Conservation (phyloP, 1,140 invertebrate genomes). For the Hydropsyche tenuis region DNA sequence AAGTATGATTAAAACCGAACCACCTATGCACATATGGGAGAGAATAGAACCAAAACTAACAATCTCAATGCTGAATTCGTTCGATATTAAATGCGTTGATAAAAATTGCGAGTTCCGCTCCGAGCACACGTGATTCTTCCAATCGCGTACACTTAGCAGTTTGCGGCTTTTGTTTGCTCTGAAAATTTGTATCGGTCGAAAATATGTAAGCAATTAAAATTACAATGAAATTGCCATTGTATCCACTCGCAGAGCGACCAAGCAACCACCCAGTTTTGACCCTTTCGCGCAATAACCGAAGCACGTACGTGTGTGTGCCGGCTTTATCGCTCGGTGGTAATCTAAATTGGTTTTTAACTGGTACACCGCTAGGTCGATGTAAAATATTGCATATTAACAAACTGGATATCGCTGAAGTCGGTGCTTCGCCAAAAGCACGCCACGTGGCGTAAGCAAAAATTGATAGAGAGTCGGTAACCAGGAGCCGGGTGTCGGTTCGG, state of each 20-base stretch:
- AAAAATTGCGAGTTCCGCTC: no score
- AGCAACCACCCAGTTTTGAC: slow-evolving; percentile 2
- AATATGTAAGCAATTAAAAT: slow-evolving; percentile 18
- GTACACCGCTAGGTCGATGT: slow-evolving; percentile 25
- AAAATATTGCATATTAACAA: slow-evolving; percentile 29
- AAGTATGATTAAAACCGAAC: slow-evolving; percentile 4
- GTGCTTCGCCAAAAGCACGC: not conserved
- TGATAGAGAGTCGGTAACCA: slow-evolving; percentile 4
- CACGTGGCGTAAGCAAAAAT: slow-evolving; percentile 22
- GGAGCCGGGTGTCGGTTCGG: not conserved
- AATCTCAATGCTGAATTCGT: no score
- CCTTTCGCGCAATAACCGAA: slow-evolving; percentile 23
- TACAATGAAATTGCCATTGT: slow-evolving; percentile 26
- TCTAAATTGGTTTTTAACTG: slow-evolving; percentile 29
- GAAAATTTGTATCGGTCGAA: slow-evolving; percentile 9
- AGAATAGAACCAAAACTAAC: no score
- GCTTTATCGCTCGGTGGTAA: slow-evolving; percentile 22
- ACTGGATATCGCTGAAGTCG: slow-evolving; percentile 28
- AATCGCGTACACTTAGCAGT: no score
- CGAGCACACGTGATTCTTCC: no score
- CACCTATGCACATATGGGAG: no score
- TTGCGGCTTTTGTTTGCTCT: not conserved
- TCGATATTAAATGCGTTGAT: no score
- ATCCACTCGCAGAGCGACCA: no score
- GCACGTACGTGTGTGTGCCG: slow-evolving; percentile 13